Conservation (phyloP, 2,113 vertebrate genomes). For the Phylloscopus trochilus region DNA sequence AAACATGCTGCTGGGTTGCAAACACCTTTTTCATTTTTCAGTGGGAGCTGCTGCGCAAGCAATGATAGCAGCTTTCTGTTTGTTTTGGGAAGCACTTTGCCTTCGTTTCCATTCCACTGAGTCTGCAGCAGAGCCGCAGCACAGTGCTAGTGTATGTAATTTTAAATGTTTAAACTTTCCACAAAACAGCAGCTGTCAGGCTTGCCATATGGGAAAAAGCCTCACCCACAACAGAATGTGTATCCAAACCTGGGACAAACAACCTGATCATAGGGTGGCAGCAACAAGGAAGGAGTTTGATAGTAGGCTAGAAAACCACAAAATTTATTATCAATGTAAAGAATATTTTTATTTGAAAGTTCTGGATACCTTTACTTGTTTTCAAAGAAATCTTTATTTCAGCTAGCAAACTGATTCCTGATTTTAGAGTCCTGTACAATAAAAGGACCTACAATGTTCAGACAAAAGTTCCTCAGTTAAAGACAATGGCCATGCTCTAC, state of each 20-base stretch:
- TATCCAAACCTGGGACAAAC: neutral
- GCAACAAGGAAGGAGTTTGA: neutral
- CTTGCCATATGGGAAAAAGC: neutral
- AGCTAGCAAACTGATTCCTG: neutral
- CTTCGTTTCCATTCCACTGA: neutral
- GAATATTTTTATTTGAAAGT: neutral
- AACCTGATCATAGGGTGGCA: neutral
- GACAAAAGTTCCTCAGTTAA: neutral
- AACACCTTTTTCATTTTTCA: neutral
- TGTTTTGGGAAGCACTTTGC: neutral
- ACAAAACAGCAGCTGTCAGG: neutral
- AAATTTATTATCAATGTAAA: neutral
- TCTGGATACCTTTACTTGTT: neutral
- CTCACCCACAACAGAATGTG: neutral
- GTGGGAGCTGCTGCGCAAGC: neutral
- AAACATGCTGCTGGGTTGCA: accelerated
- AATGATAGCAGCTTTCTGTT: neutral
- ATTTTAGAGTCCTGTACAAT: neutral
- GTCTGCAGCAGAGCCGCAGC: neutral
- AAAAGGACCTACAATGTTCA: neutral
- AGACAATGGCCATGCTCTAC: neutral
- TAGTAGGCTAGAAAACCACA: neutral
- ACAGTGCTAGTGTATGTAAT: neutral
- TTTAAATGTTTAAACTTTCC: neutral
- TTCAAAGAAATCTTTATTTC: neutral